phyloP scores from a whole-genome alignment of 2,888 invertebrate species.

The Clanis bilineata region DNA sequence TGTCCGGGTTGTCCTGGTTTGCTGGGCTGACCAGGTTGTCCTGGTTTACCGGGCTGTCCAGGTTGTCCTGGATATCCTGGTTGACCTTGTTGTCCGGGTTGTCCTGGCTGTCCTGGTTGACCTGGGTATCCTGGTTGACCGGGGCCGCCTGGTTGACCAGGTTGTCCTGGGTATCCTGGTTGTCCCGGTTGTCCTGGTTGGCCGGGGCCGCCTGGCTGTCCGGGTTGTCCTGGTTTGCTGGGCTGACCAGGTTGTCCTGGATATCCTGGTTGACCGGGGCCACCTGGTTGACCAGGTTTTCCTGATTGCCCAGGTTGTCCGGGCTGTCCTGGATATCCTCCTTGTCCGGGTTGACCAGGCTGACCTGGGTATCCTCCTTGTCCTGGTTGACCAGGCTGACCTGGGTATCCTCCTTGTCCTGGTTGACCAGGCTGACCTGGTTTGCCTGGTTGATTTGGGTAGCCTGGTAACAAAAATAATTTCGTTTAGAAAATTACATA shows the following conservation, averaged over 20 bases:
- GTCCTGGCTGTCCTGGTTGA: conserved; percentile 28
- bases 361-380: conserved; percentile 26
- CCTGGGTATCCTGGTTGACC: conserved; percentile 35
- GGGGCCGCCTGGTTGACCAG: conserved; percentile 24
- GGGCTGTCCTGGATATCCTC: conserved; percentile 32
- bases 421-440: conserved; percentile 33
- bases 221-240: conserved; percentile 29
- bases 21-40: conserved; percentile 32
- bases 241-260: conserved; percentile 35
- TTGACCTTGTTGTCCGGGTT: conserved; percentile 32
- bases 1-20: conserved; percentile 41
- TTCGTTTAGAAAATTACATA: too few species aligned
- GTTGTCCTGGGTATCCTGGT: conserved; percentile 28
- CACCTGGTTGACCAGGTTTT: conserved; percentile 19
- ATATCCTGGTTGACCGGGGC: conserved; percentile 18
- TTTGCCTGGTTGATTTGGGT: conserved; percentile 27
- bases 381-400: conserved; percentile 43
- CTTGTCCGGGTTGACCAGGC: conserved; percentile 32
- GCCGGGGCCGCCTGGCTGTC: conserved; percentile 27
- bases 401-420: conserved; percentile 45
- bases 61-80: conserved; percentile 29
- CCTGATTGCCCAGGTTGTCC: conserved; percentile 34
- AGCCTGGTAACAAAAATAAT: conserved; percentile 14
- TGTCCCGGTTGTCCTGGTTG: conserved; percentile 29
- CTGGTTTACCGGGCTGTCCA: conserved; percentile 32